Conservation (phyloP, 1,140 invertebrate genomes). For the Sminthurinus signatus region DNA sequence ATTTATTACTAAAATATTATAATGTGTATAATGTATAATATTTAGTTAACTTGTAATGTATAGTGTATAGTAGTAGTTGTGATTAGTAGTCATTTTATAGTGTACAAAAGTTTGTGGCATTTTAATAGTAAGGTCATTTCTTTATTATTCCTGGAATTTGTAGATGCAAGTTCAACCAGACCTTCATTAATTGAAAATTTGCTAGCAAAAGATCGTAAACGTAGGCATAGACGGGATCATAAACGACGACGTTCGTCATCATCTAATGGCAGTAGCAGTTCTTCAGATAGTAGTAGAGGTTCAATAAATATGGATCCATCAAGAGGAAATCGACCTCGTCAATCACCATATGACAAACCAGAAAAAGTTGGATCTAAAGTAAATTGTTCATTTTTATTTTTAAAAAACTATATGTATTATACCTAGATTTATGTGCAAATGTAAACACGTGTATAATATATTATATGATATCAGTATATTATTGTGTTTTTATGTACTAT, state of each 20-base stretch:
- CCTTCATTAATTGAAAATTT: neutral
- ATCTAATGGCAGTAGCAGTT: neutral
- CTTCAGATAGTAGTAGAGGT: neutral
- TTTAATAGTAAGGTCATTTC: neutral
- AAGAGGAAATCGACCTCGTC: neutral
- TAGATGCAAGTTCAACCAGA: neutral
- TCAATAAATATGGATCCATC: neutral
- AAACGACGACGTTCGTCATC: neutral
- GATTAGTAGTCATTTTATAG: neutral
- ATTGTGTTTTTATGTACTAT: neutral
- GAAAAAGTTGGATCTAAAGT: slow-evolving; percentile 8
- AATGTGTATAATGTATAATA: neutral
- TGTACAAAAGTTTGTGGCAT: neutral
- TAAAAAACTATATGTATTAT: neutral
- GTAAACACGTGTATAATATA: neutral
- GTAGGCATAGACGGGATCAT: neutral
- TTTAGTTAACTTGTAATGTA: neutral
- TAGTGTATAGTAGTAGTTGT: neutral
- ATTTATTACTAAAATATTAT: neutral
- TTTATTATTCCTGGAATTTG: neutral
- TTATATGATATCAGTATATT: neutral
- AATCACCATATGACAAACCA: neutral
- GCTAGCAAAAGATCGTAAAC: neutral
- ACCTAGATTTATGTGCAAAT: neutral
- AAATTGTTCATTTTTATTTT: neutral